Conservation (phyloP, 2,113 vertebrate genomes). For the Brevimyrus niger region DNA sequence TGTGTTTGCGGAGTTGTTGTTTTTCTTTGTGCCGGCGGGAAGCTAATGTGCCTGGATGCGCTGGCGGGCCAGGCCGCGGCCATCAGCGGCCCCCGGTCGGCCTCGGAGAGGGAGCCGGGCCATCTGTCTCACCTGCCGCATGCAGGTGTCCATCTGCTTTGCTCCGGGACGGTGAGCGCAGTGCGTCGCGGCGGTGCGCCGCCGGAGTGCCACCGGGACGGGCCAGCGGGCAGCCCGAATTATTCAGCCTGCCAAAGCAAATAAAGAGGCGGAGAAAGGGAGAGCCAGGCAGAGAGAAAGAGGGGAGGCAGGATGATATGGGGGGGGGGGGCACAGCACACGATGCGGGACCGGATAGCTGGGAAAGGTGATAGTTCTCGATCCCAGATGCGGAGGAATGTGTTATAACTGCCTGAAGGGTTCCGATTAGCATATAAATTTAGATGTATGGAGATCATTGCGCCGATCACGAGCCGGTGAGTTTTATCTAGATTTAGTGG, state of each 20-base stretch:
- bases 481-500: constrained; percentile 72
- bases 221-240: constrained; percentile 63
- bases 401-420: constrained; percentile 55
- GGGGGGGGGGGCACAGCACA: constrained; percentile 6
- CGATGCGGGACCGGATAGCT: constrained; percentile 14
- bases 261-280: constrained; percentile 50
- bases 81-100: constrained; percentile 54
- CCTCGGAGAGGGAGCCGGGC: constrained; percentile 67
- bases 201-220: constrained; percentile 44
- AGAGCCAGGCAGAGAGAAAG: not conserved
- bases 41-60: constrained; percentile 74
- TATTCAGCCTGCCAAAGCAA: constrained; percentile 68
- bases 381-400: constrained; percentile 61
- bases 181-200: constrained; percentile 57
- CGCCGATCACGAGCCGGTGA: constrained; percentile 64
- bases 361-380: constrained; percentile 30
- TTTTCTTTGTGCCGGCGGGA: constrained; percentile 53
- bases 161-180: constrained; percentile 60
- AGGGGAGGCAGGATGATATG: constrained; percentile 28
- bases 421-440: constrained; percentile 72
- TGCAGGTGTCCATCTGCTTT: constrained; percentile 72
- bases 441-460: constrained; percentile 69
- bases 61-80: constrained; percentile 44
- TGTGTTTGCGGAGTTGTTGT: constrained; percentile 18
- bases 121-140: constrained; percentile 83